A percentile compares a stretch with the other conserved stretches of the same genome.
Conservation (phyloP, 2,888 invertebrate genomes). For the Tenodera sinensis region DNA sequence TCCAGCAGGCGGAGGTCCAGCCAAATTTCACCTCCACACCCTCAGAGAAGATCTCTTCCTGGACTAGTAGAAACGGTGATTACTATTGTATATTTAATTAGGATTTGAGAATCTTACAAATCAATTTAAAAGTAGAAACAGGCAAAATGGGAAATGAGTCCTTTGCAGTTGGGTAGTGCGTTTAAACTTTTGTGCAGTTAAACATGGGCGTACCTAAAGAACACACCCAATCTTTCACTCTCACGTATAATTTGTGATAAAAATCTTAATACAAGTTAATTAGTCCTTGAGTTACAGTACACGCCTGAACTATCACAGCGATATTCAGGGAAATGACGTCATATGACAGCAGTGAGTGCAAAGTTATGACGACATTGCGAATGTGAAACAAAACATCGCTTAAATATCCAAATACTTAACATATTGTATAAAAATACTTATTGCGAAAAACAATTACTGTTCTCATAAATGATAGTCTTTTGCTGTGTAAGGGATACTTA, state of each 20-base stretch:
- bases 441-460: background rate
- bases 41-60: slow-evolving; percentile 14
- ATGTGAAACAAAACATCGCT: background rate
- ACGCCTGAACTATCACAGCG: background rate
- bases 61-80: slow-evolving; percentile 8
- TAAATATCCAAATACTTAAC: background rate
- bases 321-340: background rate
- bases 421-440: background rate
- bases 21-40: background rate
- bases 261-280: background rate
- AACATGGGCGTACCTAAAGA: background rate
- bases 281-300: background rate
- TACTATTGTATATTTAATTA: background rate
- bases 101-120: background rate
- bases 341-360: background rate
- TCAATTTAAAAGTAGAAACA: background rate
- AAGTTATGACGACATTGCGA: background rate
- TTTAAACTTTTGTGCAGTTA: no score
- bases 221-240: background rate
- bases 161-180: no score
- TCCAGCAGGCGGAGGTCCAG: slow-evolving; percentile 17
- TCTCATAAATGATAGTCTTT: background rate
- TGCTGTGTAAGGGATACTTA: background rate
- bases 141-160: no score
- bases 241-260: background rate